A percentile compares a stretch with the other conserved stretches of the same genome.
phyloP scores from a whole-genome alignment of 2,113 vertebrate species.

The Stomatorhinus ivindoensis region DNA sequence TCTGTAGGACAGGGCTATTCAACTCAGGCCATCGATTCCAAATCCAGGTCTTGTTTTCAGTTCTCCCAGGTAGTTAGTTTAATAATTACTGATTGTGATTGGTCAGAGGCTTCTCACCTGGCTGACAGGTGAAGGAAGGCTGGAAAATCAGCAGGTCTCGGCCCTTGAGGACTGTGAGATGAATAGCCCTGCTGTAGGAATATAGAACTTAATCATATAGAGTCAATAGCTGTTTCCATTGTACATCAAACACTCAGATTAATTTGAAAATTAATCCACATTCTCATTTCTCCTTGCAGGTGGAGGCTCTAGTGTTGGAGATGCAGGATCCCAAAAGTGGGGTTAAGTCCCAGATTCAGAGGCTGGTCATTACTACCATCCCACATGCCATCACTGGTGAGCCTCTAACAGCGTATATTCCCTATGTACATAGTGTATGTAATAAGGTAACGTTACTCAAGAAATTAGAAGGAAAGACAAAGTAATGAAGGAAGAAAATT shows the following conservation, averaged over 20 bases:
- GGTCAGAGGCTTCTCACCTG: no score
- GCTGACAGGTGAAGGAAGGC: no score
- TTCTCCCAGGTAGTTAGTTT: no score
- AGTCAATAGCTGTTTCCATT: neutral
- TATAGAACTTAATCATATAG: neutral
- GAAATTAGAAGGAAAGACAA: neutral
- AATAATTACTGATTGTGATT: no score
- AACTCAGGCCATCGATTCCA: no score
- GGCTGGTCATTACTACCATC: slow-evolving; percentile 73
- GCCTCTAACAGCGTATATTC: slow-evolving; percentile 17
- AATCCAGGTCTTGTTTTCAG: no score
- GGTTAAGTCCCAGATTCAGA: slow-evolving; percentile 76
- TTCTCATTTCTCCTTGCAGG: slow-evolving; percentile 51
- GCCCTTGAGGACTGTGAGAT: no score
- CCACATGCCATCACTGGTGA: slow-evolving; percentile 87
- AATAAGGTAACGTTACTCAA: neutral
- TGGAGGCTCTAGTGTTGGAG: slow-evolving; percentile 77
- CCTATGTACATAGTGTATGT: neutral
- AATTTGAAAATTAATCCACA: neutral
- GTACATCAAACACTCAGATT: neutral
- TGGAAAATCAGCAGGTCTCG: no score
- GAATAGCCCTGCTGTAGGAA: neutral
- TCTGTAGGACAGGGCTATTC: neutral
- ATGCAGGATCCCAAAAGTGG: slow-evolving; percentile 85
- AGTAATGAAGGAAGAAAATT: neutral